phyloP scores from a whole-genome alignment of 2,888 invertebrate genomes.

The Congeria kusceri region DNA sequence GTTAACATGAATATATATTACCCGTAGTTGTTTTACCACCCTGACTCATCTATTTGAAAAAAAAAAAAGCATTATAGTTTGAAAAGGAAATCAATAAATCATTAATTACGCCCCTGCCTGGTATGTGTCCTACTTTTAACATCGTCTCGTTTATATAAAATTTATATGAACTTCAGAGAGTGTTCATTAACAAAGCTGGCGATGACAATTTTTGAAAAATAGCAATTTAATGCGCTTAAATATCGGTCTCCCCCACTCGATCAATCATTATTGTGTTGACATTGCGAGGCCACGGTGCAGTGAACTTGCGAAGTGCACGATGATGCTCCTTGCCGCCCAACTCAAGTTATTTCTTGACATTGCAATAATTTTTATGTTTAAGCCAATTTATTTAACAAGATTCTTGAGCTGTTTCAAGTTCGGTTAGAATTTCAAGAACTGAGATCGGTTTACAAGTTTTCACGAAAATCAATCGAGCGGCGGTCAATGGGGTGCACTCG shows the following conservation, averaged over 20 bases:
- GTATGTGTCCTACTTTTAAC: no score
- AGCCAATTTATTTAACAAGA: conserved; percentile 47
- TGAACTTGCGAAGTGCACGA: neutral
- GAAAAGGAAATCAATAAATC: no score
- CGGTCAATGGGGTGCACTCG: conserved; percentile 58
- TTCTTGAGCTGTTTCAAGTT: conserved; percentile 48
- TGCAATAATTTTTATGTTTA: conserved; percentile 26
- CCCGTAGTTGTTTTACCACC: no score
- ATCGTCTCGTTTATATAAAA: no score
- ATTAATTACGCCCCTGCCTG: no score
- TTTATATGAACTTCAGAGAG: no score
- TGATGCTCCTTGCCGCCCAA: neutral
- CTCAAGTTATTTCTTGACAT: conserved; percentile 21
- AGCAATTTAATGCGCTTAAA: conserved; percentile 11
- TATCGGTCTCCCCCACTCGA: neutral
- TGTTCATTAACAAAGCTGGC: conserved; percentile 1
- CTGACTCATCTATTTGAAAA: no score
- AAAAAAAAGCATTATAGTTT: no score
- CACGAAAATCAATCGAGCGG: conserved; percentile 53
- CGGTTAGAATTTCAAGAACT: conserved; percentile 50
- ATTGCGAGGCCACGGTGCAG: neutral
- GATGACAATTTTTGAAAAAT: conserved; percentile 6
- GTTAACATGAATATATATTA: no score
- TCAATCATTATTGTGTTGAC: conserved; percentile 5
- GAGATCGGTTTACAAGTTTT: conserved; percentile 51